Evolutionary conservation across 2,797 vertebrate genomes (phyloP), one percentile per base, ranked within the genome.

Genomic region (Salarias fasciatus): DNA sequence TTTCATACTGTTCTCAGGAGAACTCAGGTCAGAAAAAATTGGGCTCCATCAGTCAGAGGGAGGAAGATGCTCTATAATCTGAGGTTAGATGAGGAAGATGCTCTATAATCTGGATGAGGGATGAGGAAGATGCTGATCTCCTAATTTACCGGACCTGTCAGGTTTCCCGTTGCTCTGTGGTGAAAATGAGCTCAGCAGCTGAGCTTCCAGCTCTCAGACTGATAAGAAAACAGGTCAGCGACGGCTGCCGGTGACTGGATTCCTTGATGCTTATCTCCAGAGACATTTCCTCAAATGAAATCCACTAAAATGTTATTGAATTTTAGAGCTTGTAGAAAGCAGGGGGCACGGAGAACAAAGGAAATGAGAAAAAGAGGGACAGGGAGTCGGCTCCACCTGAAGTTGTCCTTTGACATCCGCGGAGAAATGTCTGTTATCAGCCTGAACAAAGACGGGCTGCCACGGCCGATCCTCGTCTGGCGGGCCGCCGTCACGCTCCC

Each of bases 371-470:
- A 75, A 46, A 43, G 31, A 29, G 12, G 55, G 31, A 14, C 40
- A 60, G 37, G 62, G 44, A 72, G 42, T 54, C 14, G 8, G 13
- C 52, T 55, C 69, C 55, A 82, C 71, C 73, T 82, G 55, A 62
- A 36, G 66, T 58, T 60, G 74, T 75, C 66, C 45, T 74, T 42
- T 74, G 68, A 82, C 77, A 63, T 79, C 62, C 79, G 70, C 47
- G 33, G 71, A 55, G 62, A 74, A 72, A 75, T 46, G 72, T 85
- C 76, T 61, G 63, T 9, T 11, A 68, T 76, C 53, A 46, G 60
- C 53, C 37, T 33, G 47, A 79, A 78, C 66, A 71, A 64, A 84
- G 74, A 75, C 83, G 72, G 66, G 50, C 76, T 83, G 81, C 73
- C 84, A 84, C 63, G 53, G 65, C 58, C 52, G 14, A 14, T 79